These are phyloP conservation scores for Phataginus tetradactyla DNA, from an alignment of 2,797 vertebrate species.

Conservation along the genomic window DNA sequence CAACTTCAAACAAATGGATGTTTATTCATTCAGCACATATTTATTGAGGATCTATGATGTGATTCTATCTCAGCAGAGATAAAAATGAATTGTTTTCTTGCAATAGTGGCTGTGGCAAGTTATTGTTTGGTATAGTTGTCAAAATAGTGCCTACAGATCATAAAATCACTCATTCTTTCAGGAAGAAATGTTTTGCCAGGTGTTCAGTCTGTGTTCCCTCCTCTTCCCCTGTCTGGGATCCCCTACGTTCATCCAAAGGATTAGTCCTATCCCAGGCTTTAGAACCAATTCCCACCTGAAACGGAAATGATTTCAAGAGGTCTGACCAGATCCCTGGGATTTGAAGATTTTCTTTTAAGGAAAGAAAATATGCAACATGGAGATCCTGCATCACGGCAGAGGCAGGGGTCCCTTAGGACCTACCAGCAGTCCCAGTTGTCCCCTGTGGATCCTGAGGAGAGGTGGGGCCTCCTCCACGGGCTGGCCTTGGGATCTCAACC, in stretches of 20 bases:
- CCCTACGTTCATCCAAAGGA: background rate
- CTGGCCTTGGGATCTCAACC: background rate
- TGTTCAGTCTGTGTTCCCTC: background rate
- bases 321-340: background rate
- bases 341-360: slow-evolving; percentile 3
- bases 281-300: background rate
- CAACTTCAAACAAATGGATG: background rate
- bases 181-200: slow-evolving; percentile 42
- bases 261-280: background rate
- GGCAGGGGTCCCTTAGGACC: background rate
- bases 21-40: background rate
- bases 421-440: background rate
- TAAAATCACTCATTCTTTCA: background rate
- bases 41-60: background rate
- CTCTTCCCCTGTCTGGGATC: background rate
- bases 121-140: slow-evolving; percentile 39
- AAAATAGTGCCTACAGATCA: background rate
- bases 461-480: background rate
- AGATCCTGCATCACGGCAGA: background rate
- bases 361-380: background rate
- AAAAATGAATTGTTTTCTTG: background rate
- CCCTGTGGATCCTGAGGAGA: background rate
- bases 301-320: background rate
- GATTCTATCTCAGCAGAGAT: background rate
- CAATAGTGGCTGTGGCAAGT: background rate